These are phyloP conservation scores for Saguinus midas DNA, from an alignment of 2,113 vertebrate species.

Conservation along the genomic window DNA sequence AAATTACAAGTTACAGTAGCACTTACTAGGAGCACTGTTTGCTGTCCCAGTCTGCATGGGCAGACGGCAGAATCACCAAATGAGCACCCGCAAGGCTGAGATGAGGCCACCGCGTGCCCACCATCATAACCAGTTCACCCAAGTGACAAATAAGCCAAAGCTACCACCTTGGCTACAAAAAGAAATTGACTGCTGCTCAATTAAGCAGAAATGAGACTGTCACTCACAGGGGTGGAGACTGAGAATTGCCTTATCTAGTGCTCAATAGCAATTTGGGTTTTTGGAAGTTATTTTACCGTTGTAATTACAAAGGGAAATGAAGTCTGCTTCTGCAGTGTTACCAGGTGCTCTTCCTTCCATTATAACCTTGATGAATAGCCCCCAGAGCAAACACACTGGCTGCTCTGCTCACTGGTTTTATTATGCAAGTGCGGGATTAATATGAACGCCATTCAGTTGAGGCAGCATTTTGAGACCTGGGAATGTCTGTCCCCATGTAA, in stretches of 20 bases:
- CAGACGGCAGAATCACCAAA: neutral
- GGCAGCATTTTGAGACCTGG: neutral
- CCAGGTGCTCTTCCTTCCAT: conserved; percentile 52
- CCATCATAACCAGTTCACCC: neutral
- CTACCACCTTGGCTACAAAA: conserved; percentile 69
- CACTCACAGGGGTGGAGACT: conserved; percentile 70
- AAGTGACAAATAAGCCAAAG: conserved; percentile 44
- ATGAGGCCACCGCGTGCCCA: neutral
- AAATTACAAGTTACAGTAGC: neutral
- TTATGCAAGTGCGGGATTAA: conserved; percentile 32
- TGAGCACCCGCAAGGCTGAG: neutral
- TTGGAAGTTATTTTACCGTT: conserved; percentile 76
- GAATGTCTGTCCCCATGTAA: neutral
- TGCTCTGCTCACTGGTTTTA: conserved; percentile 45
- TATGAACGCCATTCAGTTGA: conserved; percentile 33
- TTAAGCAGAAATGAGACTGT: conserved; percentile 82
- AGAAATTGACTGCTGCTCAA: conserved; percentile 76
- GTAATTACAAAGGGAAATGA: conserved; percentile 76
- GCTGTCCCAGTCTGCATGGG: neutral
- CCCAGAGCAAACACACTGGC: conserved; percentile 54
- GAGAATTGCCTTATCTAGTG: conserved; percentile 74
- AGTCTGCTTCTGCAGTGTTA: conserved; percentile 40
- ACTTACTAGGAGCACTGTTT: neutral
- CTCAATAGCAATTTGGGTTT: conserved; percentile 76
- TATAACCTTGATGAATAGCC: conserved; percentile 50